Evolutionary conservation across 2,888 invertebrate species (phyloP), one percentile per base, ranked within the genome.

Genomic region (Invenusta paracnida): DNA sequence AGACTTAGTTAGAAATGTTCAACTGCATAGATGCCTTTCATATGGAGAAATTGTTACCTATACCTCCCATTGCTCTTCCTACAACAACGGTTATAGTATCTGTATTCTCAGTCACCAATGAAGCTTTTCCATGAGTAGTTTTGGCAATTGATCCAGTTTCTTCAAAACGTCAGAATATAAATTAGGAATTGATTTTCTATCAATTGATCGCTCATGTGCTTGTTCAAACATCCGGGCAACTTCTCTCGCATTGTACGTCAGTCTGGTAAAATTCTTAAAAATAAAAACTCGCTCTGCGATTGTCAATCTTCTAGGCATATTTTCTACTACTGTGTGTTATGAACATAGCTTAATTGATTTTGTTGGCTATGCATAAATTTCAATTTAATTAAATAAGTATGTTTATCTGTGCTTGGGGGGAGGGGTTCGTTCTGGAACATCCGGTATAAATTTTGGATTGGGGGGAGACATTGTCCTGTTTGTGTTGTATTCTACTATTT

Each of bases 141-240:
- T 82, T 2, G 30, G 29, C 29, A 30, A 82, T 29, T 82, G 30
- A 30, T 82, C 82, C 82, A 82, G 30, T 82, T 82, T 30, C 29
- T 82, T 82, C 29, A 30, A 82, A 82, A 23, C 82, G n/a, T 29
- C 31, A 2, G 2, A 82, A 25, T n/a, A n/a, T 82, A 82, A 82
- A 30, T 29, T 30, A 30, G 82, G 82, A 82, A 82, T 82, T 82
- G 82, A 82, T 82, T 82, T 82, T 73, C 73, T 73, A 73, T 73
- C 73, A 73, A 73, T 73, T 73, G 73, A 73, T 73, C 73, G 27
- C 73, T 23, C 5, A 73, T 23, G 23, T 73, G 73, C 23, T 73
- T 73, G 73, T 23, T 23, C 27, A 23, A 73, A 73, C 27, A 73
- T 13, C 73, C 25, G 27, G 73, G 73, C 73, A 73, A 73, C 27